Evolutionary conservation across 64 coral and sea anemone species (phyloP), one percentile per base, ranked within the genome.

Genomic region (Actinia tenebrosa): DNA sequence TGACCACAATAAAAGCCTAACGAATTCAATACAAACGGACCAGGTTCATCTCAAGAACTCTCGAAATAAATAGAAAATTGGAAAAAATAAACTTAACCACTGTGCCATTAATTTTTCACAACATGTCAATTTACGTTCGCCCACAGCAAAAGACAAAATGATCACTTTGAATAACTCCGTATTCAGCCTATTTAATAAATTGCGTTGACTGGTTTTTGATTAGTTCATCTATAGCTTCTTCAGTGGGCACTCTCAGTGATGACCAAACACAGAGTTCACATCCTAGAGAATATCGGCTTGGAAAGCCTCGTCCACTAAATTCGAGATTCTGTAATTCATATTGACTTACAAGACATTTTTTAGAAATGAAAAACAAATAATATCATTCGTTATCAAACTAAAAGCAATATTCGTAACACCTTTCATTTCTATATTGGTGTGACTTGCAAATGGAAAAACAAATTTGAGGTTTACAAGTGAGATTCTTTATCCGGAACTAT

Each of bases 341-440:
- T 75, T 42, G n/a, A 75, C 26, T 75, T 4, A 66, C 69, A 0
- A 75, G 25, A 42, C 25, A 42, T 42, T 42, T 75, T 66, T 75
- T 75, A 30, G 69, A 75, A 75, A 75, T 75, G 69, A 75, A 75
- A 75, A 75, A 16, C 69, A 75, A 75, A 75, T 75, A 75, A 27
- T 75, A 66, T 20, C 19, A 30, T 75, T 75, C 69, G 23, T 27
- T 75, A 75, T 75, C 69, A 2, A 10, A 30, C 69, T 14, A 75
- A 27, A 75, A 42, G 26, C 69, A 75, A 72, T 75, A 75, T 75
- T 75, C n/a, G 11, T 30, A 42, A 75, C 27, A 75, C 10, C 0
- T 30, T 42, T 20, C 6, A 20, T n/a, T n/a, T 69, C n/a, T 26
- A 13, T 75, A 26, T 75, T 42, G 26, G 69, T 75, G n/a, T 30